Conservation (phyloP, 2,113 vertebrate species). For the Catharus fuscescens region DNA sequence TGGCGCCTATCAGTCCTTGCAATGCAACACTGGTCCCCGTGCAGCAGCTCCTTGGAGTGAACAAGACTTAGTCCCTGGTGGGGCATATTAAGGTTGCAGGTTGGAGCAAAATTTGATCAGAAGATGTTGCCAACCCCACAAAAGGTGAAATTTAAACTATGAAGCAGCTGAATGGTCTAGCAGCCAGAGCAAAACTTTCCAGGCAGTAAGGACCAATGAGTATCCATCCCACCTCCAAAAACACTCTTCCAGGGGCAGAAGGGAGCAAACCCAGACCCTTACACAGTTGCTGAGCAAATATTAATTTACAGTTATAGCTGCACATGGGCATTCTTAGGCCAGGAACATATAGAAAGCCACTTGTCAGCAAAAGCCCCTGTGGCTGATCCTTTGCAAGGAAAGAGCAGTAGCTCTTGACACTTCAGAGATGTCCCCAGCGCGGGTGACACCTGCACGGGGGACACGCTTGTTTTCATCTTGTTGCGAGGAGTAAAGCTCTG, state of each 20-base stretch:
- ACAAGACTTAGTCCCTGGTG: background rate
- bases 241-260: background rate
- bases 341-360: accelerated
- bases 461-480: background rate
- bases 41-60: accelerated
- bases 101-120: background rate
- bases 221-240: background rate
- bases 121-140: background rate
- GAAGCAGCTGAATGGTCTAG: background rate
- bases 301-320: background rate
- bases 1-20: background rate
- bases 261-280: background rate
- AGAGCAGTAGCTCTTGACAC: background rate
- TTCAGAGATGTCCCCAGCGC: accelerated
- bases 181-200: background rate
- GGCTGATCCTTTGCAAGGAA: background rate
- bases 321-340: background rate
- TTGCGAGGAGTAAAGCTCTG: constrained; percentile 8
- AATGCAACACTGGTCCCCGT: accelerated
- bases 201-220: accelerated
- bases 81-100: background rate
- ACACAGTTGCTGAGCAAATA: background rate
- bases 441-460: accelerated
- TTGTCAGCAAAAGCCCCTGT: background rate
- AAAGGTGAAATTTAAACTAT: background rate